Conservation (phyloP, 1,140 invertebrate species). For the Cylas formicarius region DNA sequence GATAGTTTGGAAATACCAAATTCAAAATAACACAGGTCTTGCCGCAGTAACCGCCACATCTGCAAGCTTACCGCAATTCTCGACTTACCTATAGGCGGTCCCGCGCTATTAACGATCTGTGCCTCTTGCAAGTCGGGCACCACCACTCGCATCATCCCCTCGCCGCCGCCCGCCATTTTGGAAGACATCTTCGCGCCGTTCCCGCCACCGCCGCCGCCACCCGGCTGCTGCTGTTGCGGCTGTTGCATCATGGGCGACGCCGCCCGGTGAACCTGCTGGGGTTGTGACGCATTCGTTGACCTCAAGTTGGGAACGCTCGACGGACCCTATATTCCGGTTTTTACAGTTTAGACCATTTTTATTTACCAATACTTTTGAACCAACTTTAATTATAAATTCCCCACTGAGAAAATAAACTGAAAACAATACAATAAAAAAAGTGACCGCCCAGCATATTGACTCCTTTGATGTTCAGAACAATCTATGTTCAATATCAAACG, state of each 20-base stretch:
- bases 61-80: too few relatives aligned
- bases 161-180: constrained; percentile 13
- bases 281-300: neutral
- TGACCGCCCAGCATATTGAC: too few relatives aligned
- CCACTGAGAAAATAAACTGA: too few relatives aligned
- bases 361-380: too few relatives aligned
- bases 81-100: constrained; percentile 7
- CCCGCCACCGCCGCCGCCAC: neutral
- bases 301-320: neutral
- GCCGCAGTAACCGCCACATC: too few relatives aligned
- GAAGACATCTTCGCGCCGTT: constrained; percentile 9
- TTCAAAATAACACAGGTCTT: too few relatives aligned
- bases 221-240: neutral
- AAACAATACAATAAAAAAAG: too few relatives aligned
- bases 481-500: too few relatives aligned
- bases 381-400: too few relatives aligned
- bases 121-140: constrained; percentile 4
- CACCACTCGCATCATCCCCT: neutral
- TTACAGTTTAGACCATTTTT: too few relatives aligned
- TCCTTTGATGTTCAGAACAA: too few relatives aligned
- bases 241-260: neutral
- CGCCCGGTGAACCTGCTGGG: neutral
- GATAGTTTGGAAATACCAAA: too few relatives aligned
- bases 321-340: constrained; percentile 1
- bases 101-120: constrained; percentile 2